Base-by-base conservation (phyloP, 2,888 invertebrate genomes). In the Lasiommata megera region DNA sequence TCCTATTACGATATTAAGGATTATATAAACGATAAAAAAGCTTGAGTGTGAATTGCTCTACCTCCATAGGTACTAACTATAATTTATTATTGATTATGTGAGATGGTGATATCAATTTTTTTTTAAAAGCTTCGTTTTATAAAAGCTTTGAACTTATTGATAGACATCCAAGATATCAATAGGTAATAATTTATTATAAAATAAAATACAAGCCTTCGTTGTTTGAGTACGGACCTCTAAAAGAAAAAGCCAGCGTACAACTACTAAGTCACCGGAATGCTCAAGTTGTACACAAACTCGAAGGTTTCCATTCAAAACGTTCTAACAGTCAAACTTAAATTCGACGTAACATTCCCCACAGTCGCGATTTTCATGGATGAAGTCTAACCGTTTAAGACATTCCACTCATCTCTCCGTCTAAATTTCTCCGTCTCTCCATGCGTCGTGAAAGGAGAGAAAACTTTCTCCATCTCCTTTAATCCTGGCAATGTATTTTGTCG, bases 401-500 rank as follows among this genome's bases (percentile, higher is more conserved):
- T 69, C 68, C 68, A 67, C 68, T 66, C 62, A 58, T 70, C 69
- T 67, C 63, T 62, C 68, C 60, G 65, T 64, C 68, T 65, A 37
- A 36, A 18, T 69, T 64, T 71, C 67, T 71, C 66, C 67, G 38
- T 69, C 67, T 71, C 67, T 71, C 66, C 67, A 68, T 67, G 65
- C 66, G 58, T 56, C 64, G 67, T 61, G 67, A 61, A 68, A 62
- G 53, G 58, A 67, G 67, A 63, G 68, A 63, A 68, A 74, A 74
- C 68, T 72, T 76, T 74, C 65, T 66, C 62, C 71, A 71, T 76
- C 77, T 81, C 73, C 71, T 80, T 79, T 82, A 80, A 80, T 81
- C 76, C 81, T 70, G 78, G 79, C 85, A 83, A 88, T 88, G 86
- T 88, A 88, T 89, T 88, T 86, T 85, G 85, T 84, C 85, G 82